Conservation (phyloP, 2,888 invertebrate species). For the Willowsia nigromaculata region DNA sequence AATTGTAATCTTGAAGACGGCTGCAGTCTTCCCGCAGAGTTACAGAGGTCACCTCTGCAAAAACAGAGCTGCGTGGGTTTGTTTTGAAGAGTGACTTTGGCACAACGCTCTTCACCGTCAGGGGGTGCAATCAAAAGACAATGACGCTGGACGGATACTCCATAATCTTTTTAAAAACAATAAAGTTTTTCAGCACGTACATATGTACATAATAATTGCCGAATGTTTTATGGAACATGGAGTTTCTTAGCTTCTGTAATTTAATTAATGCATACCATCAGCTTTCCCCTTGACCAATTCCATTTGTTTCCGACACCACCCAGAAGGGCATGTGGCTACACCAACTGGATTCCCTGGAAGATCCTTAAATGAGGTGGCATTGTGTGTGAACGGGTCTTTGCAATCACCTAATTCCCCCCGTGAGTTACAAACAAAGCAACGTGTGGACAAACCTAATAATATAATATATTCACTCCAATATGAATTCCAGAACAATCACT, state of each 20-base stretch:
- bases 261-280: neutral
- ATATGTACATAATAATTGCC: too few species aligned
- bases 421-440: conserved; percentile 92
- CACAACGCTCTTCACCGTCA: conserved; percentile 93
- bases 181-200: neutral
- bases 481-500: too few species aligned
- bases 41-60: conserved; percentile 94
- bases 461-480: too few species aligned
- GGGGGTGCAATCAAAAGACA: conserved; percentile 93
- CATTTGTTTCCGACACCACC: conserved; percentile 95
- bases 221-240: too few species aligned
- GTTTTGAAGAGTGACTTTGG: conserved; percentile 90
- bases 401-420: conserved; percentile 93
- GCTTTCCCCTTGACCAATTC: conserved; percentile 81
- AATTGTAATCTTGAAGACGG: neutral
- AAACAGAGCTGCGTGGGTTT: conserved; percentile 92
- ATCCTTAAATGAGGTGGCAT: conserved; percentile 87
- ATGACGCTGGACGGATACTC: conserved; percentile 91
- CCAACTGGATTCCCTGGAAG: conserved; percentile 85
- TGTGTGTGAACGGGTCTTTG: conserved; percentile 90
- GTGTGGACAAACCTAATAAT: conserved; percentile 83
- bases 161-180: conserved; percentile 86
- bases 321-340: conserved; percentile 91
- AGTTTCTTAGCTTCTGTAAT: too few species aligned
- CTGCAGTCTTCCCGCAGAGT: conserved; percentile 80